Base-by-base conservation (phyloP, 1,140 invertebrate species). In the Drosophila bifasciata region DNA sequence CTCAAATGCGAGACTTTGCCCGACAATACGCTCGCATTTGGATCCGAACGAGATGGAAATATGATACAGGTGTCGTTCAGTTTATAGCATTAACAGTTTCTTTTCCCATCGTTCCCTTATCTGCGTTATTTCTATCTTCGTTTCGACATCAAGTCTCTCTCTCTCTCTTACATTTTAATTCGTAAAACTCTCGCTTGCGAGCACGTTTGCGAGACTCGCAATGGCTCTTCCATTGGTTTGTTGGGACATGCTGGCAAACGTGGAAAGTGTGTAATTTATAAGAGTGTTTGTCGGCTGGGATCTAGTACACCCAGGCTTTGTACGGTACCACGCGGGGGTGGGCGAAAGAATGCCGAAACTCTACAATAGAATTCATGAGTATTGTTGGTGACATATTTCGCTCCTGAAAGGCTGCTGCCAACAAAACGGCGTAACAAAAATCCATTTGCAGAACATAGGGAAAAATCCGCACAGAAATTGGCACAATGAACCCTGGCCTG, bases 261-360 rank as follows among this genome's bases (percentile, higher is more conserved):
- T 19, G 68, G 56, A 50, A 85, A 86, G 81, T 86, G 83, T 81
- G 81, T 77, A 86, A 86, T 86, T 86, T 86, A 76, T 59, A 79
- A 74, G 70, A 88, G 81, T 86, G 81, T 77, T 45, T 64, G 44
- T 53, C 48, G 58, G 44, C 28, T 28, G 46, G 52, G 46, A 59
- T 36, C 32, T 36, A 11, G 32, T 13, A 13, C 9, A 3, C 5
- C 28, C 28, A 32, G 28, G 28, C 8, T 32, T 9, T 9, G 28
- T 32, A 11, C 28, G 28, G 3, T 8, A 9, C 9, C 28, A 32
- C 28, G 32, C n/a, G 41, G 3, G 5, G 9, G 50, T 23, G 36
- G 15, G 19, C 17, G 52, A 57, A 57, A 36, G 45, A 57, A 75
- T 59, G 55, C 55, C 50, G 41, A 49, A 77, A 75, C 75, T 76